These are phyloP conservation scores for Leptopilina syphax DNA, from an alignment of 2,888 invertebrate species.

Conservation along the genomic window DNA sequence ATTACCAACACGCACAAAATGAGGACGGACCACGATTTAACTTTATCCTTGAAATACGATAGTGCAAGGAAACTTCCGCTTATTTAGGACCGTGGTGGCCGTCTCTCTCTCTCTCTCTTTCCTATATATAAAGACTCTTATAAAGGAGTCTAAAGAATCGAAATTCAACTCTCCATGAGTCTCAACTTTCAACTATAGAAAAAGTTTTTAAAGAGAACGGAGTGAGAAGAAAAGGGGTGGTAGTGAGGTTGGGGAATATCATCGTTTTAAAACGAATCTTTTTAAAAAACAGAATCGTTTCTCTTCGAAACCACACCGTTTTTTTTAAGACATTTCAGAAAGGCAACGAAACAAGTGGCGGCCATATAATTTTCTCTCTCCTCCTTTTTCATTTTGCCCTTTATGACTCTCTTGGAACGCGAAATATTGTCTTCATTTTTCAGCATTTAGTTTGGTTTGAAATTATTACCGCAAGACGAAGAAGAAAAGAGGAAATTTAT, in stretches of 20 bases:
- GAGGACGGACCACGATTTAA: constrained; percentile 27
- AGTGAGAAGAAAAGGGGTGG: no score
- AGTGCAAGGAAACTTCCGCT: constrained; percentile 40
- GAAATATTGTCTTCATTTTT: constrained; percentile 2
- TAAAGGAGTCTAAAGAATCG: constrained; percentile 17
- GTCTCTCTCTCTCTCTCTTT: background rate
- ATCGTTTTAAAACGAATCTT: constrained; percentile 16
- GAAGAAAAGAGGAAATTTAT: no score
- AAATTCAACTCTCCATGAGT: background rate
- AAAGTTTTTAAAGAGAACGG: background rate
- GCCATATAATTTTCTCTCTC: background rate
- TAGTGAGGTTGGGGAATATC: background rate
- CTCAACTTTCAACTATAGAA: background rate
- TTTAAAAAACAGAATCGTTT: constrained; percentile 6
- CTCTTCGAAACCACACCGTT: background rate
- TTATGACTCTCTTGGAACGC: constrained; percentile 5
- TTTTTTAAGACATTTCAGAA: background rate
- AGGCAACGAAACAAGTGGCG: constrained; percentile 7
- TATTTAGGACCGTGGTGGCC: background rate
- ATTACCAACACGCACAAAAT: constrained; percentile 29
- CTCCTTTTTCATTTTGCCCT: background rate
- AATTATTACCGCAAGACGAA: no score
- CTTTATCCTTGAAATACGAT: constrained; percentile 42
- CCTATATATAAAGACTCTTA: constrained; percentile 3
- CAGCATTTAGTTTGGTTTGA: background rate